Evolutionary conservation across 2,113 vertebrate species (phyloP).

Genomic region (Proteles cristata): DNA sequence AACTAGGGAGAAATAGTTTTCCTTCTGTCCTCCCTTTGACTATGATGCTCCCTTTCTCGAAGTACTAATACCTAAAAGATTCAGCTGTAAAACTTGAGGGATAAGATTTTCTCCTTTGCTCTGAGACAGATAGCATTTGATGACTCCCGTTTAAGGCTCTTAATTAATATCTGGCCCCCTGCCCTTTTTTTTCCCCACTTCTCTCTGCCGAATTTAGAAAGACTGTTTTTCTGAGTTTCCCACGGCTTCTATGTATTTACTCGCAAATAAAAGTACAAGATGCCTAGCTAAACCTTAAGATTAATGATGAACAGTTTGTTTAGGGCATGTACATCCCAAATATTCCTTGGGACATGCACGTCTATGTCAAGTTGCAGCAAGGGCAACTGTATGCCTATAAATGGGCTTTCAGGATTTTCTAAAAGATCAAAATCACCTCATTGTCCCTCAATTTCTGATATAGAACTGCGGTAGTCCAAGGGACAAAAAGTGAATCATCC

Average conservation of each 20-base stretch:
- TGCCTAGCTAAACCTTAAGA: conserved; percentile 12
- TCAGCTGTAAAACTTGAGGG: not conserved
- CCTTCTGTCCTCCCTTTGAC: too few relatives aligned
- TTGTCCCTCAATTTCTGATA: not conserved
- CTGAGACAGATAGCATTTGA: not conserved
- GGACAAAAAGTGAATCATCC: not conserved
- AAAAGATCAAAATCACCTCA: not conserved
- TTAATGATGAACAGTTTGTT: not conserved
- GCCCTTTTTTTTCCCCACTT: not conserved
- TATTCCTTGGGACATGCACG: not conserved
- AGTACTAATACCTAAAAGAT: not conserved
- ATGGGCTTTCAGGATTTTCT: conserved; percentile 7
- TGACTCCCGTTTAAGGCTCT: not conserved
- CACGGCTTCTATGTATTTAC: not conserved
- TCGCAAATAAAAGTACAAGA: not conserved
- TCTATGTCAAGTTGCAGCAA: not conserved
- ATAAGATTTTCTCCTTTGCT: not conserved
- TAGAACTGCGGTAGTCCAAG: not conserved
- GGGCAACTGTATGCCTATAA: not conserved
- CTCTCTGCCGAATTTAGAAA: not conserved
- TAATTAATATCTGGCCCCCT: not conserved
- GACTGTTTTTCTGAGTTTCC: not conserved
- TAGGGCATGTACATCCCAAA: not conserved
- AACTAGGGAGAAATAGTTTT: not conserved
- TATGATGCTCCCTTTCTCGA: not conserved